A percentile compares a stretch with the other conserved stretches of the same genome.
Conservation (phyloP, 2,888 invertebrate genomes). For the Gerosis bhagava region DNA sequence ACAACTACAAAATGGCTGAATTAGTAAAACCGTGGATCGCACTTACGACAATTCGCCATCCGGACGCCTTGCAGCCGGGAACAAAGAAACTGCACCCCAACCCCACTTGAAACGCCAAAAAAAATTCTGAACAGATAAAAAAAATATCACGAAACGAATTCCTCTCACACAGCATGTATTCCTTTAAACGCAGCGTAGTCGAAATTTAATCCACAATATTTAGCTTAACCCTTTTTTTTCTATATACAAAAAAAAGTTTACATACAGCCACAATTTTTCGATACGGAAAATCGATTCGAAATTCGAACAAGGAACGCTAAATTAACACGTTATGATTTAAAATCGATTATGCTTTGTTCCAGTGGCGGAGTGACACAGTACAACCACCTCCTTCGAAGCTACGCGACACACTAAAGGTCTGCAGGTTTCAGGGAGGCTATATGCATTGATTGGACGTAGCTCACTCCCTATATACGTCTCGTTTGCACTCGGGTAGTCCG, state of each 20-base stretch:
- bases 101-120: conserved; percentile 11
- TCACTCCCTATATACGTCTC: conserved; percentile 50
- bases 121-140: conserved; percentile 7
- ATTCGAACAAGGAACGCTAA: conserved; percentile 11
- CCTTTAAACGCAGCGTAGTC: too few species aligned
- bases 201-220: too few species aligned
- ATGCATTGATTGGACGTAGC: conserved; percentile 80
- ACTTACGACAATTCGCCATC: conserved; percentile 19
- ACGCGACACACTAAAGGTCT: conserved; percentile 66
- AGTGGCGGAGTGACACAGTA: background rate
- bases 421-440: conserved; percentile 63
- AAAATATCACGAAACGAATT: conserved; percentile 1
- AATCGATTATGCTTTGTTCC: conserved; percentile 22
- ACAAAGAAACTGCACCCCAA: conserved; percentile 19
- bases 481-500: conserved; percentile 38
- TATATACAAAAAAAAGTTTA: too few species aligned
- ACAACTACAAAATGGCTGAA: conserved; percentile 19
- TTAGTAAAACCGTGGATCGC: background rate
- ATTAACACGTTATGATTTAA: conserved; percentile 20
- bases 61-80: conserved; percentile 9
- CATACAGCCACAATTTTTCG: conserved; percentile 16
- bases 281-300: conserved; percentile 10
- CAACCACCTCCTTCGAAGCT: conserved; percentile 48
- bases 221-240: too few species aligned
- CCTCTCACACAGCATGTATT: background rate